Conservation (phyloP, 1,140 invertebrate genomes). For the Papilio glaucus region DNA sequence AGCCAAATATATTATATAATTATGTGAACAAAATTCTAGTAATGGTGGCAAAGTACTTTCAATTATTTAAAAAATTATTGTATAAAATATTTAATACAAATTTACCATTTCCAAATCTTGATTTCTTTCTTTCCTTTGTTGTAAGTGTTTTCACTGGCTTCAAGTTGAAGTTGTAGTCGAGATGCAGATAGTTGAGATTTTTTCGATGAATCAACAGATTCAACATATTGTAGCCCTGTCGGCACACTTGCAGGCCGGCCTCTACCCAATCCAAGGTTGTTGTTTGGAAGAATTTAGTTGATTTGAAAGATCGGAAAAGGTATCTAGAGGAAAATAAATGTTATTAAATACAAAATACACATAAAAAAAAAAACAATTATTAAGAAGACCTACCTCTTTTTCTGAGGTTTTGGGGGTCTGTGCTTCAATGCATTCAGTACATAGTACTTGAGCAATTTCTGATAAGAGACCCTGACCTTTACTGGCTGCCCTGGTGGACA, state of each 20-base stretch:
- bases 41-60: no score
- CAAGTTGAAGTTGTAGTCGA: constrained; percentile 99
- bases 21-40: no score
- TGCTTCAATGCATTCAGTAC: constrained; percentile 99
- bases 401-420: constrained; percentile 98
- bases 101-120: constrained; percentile 98
- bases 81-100: no score
- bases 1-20: no score
- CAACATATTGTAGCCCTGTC: constrained; percentile 99
- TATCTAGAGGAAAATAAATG: constrained; percentile 83
- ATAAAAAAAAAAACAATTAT: constrained; percentile 13
- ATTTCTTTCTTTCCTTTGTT: constrained; percentile 99
- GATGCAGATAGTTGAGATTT: constrained; percentile 99
- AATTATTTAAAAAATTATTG: no score
- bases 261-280: constrained; percentile 99
- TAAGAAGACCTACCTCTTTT: constrained; percentile 90
- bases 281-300: constrained; percentile 99
- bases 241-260: constrained; percentile 98
- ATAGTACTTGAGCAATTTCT: constrained; percentile 99
- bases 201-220: constrained; percentile 99
- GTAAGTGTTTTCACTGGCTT: constrained; percentile 99
- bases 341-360: neutral
- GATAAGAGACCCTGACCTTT: constrained; percentile 99
- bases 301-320: constrained; percentile 99
- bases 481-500: constrained; percentile 99